These are phyloP conservation scores for Lordiphosa andalusiaca DNA, from an alignment of 2,888 invertebrate species.

Conservation along the genomic window DNA sequence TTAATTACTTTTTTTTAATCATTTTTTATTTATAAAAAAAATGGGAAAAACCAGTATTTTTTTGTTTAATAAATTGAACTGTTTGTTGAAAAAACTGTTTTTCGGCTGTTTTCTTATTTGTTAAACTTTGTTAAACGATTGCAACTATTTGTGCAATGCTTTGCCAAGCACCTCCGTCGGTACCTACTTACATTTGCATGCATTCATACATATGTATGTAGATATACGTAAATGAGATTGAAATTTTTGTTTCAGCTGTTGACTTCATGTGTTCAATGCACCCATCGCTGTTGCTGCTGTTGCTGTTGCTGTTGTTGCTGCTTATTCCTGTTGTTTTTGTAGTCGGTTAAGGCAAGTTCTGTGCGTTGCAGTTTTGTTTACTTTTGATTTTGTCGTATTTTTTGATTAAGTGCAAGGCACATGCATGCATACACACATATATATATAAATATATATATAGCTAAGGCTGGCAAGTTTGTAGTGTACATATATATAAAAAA, in stretches of 20 bases:
- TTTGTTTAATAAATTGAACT: too few species aligned
- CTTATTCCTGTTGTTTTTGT: conserved; percentile 20
- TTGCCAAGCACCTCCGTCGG: neutral
- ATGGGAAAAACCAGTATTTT: too few species aligned
- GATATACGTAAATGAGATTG: conserved; percentile 46
- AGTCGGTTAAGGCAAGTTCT: conserved; percentile 58
- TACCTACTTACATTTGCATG: conserved; percentile 8
- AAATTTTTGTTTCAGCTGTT: conserved; percentile 52
- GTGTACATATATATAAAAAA: conserved; percentile 11
- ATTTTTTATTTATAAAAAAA: too few species aligned
- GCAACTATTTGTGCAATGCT: neutral
- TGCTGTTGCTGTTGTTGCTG: conserved; percentile 14
- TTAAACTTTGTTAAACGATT: too few species aligned
- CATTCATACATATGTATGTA: conserved; percentile 6
- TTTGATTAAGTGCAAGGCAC: conserved; percentile 66
- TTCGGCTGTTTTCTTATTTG: too few species aligned
- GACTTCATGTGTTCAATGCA: conserved; percentile 67
- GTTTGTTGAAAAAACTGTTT: too few species aligned
- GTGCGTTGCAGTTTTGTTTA: conserved; percentile 70
- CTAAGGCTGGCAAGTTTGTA: conserved; percentile 27
- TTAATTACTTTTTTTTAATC: too few species aligned
- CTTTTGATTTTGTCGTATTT: conserved; percentile 72
- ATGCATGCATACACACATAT: conserved; percentile 7
- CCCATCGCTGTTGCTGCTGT: conserved; percentile 34
- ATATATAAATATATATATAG: too few species aligned